phyloP scores from a whole-genome alignment of 2,113 vertebrate genomes.

The Candoia aspera region DNA sequence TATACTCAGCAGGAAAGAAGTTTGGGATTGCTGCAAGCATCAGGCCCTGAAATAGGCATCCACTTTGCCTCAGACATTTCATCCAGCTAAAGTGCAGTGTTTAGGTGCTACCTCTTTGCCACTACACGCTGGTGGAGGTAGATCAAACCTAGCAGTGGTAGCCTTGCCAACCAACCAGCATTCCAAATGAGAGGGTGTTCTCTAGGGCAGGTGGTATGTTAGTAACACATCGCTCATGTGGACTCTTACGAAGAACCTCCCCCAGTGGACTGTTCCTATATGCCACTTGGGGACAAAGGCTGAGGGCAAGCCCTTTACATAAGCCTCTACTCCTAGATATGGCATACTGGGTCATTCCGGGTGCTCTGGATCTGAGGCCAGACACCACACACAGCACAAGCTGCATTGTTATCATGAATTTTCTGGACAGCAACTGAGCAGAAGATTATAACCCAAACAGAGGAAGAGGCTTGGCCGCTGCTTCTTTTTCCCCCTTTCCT shows the following conservation, averaged over 20 bases:
- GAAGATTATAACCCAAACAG: not conserved
- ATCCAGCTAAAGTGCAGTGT: not conserved
- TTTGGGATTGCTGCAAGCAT: not conserved
- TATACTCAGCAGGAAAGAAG: not conserved
- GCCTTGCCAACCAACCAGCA: not conserved
- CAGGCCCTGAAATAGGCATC: not conserved
- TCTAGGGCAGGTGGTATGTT: not conserved
- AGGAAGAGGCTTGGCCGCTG: not conserved
- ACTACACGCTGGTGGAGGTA: not conserved
- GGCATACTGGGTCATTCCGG: not conserved
- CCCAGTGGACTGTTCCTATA: not conserved
- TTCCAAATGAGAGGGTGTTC: not conserved
- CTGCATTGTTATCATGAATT: not conserved
- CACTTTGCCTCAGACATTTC: not conserved
- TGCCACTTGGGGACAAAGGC: not conserved
- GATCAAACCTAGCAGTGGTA: not conserved
- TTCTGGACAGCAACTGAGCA: not conserved
- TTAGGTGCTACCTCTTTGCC: not conserved
- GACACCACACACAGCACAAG: not conserved
- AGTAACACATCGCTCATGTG: not conserved
- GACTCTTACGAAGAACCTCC: not conserved
- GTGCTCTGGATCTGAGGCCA: not conserved
- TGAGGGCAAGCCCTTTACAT: not conserved
- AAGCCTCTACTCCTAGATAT: not conserved
- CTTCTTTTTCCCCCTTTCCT: not conserved